Base-by-base conservation (phyloP, 2,797 vertebrate genomes). In the Pantherophis alleghaniensis region DNA sequence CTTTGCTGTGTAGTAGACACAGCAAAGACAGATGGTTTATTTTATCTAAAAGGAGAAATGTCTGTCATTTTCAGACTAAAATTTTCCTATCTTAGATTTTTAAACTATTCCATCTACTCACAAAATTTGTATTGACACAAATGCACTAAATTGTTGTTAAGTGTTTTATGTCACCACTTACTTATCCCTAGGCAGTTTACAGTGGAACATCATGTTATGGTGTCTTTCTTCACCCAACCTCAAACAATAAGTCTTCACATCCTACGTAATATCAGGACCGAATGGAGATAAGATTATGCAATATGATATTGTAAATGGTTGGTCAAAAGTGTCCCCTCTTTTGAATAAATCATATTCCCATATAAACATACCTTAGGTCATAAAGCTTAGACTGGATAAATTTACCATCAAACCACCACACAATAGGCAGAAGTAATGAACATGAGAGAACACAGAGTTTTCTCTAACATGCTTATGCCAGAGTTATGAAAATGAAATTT, bases 211-310 rank as follows among this genome's bases (percentile, higher is more conserved):
- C 37, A 24, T 24, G 9, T 83, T 83, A 47, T 47, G 37, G 16
- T 42, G 12, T 83, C 20, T 83, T 83, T 37, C 20, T 20, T 83
- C 37, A 47, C 42, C 37, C 79, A 83, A 24, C 22, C 42, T 47
- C 94, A 95, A 92, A 96, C 95, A 94, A 2, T 61, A 86, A 94
- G 22, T 94, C 83, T 47, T 57, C 66, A 90, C 55, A 5, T 91
- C 63, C 10, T 1, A 47, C 86, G 53, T 88, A 88, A 53, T 51
- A 28, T 28, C 16, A n/a, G 13, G 92, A 86, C 47, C 89, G 12
- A 83, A 83, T 47, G 55, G 6, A 60, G 91, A 95, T 95, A 16
- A 0, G 60, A n/a, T 3, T 13, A 20, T 5, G n/a, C 20, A 66
- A 53, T 53, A 14, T 10, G 5, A 12, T 83, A 10, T 7, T 32